Percentiles rank a stretch among this genome's conserved stretches.
These are phyloP conservation scores for Drosophila neoperkinsi DNA, from an alignment of 2,888 invertebrate genomes.

Conservation along the genomic window DNA sequence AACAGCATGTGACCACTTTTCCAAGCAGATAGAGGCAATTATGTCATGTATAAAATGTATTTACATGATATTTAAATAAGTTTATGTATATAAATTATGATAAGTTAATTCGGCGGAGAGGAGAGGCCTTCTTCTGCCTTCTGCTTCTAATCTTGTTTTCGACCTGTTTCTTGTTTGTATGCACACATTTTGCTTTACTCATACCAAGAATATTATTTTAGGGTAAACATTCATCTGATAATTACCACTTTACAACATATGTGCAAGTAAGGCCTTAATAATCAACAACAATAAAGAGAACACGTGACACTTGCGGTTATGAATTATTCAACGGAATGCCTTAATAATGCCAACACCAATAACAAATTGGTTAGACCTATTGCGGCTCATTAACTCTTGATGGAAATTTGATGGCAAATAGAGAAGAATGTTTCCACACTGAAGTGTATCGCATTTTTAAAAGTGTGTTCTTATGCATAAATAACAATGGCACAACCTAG, in stretches of 20 bases:
- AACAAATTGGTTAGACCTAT: conserved; percentile 69
- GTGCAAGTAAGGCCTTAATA: conserved; percentile 68
- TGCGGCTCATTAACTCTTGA: conserved; percentile 82
- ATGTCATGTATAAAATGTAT: neutral
- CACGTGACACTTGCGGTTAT: conserved; percentile 75
- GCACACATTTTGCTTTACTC: conserved; percentile 12
- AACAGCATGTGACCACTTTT: neutral
- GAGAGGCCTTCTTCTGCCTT: neutral
- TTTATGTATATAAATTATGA: neutral
- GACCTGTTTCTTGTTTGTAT: neutral
- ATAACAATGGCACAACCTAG: conserved; percentile 13
- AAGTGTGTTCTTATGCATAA: conserved; percentile 27
- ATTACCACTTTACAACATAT: conserved; percentile 48
- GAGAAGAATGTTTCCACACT: conserved; percentile 32
- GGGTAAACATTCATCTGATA: conserved; percentile 28
- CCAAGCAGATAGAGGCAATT: neutral
- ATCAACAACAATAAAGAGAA: conserved; percentile 62
- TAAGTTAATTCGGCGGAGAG: neutral
- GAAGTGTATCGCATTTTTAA: conserved; percentile 31
- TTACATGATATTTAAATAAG: neutral
- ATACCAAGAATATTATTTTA: conserved; percentile 3
- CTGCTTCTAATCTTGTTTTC: neutral
- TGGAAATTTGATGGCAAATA: conserved; percentile 62
- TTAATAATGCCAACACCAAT: conserved; percentile 38
- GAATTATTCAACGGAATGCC: conserved; percentile 55